These are phyloP conservation scores for Nothobranchius furzeri DNA, from an alignment of 2,113 vertebrate species.

Conservation along the genomic window DNA sequence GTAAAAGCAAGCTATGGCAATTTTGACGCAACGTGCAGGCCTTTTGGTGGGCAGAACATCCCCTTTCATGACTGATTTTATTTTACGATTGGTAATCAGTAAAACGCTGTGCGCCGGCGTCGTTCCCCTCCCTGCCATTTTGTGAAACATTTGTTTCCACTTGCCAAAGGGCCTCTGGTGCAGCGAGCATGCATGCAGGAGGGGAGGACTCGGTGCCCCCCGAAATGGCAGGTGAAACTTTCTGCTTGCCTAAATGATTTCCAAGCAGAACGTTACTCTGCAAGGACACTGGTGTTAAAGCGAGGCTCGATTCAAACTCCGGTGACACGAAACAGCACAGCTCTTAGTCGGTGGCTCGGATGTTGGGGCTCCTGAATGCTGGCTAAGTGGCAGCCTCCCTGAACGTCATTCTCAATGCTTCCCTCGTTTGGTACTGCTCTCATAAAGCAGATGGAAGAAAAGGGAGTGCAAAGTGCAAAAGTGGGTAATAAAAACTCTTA, in stretches of 20 bases:
- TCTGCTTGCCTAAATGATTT: slow-evolving; percentile 83
- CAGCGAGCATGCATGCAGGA: slow-evolving; percentile 19
- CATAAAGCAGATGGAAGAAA: slow-evolving; percentile 35
- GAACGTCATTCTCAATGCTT: slow-evolving; percentile 46
- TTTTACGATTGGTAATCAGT: slow-evolving; percentile 90
- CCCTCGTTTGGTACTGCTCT: slow-evolving; percentile 31
- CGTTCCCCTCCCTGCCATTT: slow-evolving; percentile 82
- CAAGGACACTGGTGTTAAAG: slow-evolving; percentile 57
- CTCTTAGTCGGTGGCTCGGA: slow-evolving; percentile 42
- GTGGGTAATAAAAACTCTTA: slow-evolving; percentile 31
- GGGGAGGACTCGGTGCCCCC: slow-evolving; percentile 62
- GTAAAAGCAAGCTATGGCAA: slow-evolving; percentile 81
- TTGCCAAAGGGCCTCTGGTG: slow-evolving; percentile 79
- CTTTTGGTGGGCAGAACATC: slow-evolving; percentile 67
- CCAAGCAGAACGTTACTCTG: slow-evolving; percentile 68
- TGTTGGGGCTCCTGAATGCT: slow-evolving; percentile 18
- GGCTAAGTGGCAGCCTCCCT: slow-evolving; percentile 56
- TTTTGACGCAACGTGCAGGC: slow-evolving; percentile 79
- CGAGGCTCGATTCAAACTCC: slow-evolving; percentile 55
- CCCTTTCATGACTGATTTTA: slow-evolving; percentile 86
- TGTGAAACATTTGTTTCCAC: slow-evolving; percentile 81
- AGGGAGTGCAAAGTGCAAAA: slow-evolving; percentile 50
- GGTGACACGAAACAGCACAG: slow-evolving; percentile 60
- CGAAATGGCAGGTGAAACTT: slow-evolving; percentile 81
- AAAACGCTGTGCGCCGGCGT: slow-evolving; percentile 83